Percentiles rank a stretch among this genome's conserved stretches.
These are phyloP conservation scores for Thomomys bottae DNA, from an alignment of 2,113 vertebrate genomes.

Conservation along the genomic window DNA sequence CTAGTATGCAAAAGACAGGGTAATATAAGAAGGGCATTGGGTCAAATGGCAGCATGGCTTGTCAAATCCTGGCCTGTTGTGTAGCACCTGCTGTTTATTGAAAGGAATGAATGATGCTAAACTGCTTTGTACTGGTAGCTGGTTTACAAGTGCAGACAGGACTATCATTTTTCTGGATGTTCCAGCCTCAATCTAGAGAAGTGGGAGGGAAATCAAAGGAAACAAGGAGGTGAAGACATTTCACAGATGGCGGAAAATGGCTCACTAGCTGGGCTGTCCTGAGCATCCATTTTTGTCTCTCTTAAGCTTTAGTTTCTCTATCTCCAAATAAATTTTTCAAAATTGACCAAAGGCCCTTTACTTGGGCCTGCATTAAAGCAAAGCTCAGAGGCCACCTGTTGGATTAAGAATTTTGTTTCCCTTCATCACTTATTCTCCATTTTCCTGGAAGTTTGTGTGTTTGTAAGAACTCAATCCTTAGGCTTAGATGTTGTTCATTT, in stretches of 20 bases:
- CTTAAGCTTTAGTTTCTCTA: not conserved
- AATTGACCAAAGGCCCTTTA: not conserved
- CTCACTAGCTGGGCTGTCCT: not conserved
- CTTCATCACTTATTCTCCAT: not conserved
- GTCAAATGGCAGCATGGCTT: not conserved
- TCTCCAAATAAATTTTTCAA: not conserved
- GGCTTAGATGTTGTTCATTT: not conserved
- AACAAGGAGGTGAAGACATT: not conserved
- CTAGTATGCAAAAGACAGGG: not conserved
- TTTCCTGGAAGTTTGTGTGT: not conserved
- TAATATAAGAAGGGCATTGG: not conserved
- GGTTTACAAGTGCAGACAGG: rapidly evolving
- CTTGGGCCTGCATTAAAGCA: not conserved
- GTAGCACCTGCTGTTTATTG: rapidly evolving
- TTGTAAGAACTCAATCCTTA: not conserved
- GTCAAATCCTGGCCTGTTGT: not conserved
- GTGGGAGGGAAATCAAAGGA: not conserved
- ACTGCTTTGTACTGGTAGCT: not conserved
- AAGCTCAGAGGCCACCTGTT: not conserved
- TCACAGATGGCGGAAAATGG: not conserved
- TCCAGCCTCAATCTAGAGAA: not conserved
- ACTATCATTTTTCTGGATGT: too few relatives aligned
- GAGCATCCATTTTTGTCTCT: not conserved
- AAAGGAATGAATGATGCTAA: not conserved
- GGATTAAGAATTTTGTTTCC: not conserved